A percentile compares a stretch with the other conserved stretches of the same genome.
These are phyloP conservation scores for Steatornis caripensis DNA, from an alignment of 2,113 vertebrate genomes.

Conservation along the genomic window DNA sequence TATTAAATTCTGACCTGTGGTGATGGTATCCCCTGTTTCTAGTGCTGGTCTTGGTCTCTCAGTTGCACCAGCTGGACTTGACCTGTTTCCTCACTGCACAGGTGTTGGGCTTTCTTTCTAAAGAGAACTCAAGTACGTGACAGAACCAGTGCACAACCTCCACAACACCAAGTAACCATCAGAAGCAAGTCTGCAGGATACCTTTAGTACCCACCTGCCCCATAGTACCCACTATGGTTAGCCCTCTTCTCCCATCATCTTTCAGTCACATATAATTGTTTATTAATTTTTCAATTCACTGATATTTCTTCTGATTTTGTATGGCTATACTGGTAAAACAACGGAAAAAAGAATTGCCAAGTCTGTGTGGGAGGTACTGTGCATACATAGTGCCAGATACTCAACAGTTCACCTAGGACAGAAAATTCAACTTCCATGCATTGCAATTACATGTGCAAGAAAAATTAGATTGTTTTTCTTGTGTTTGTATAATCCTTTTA, in stretches of 20 bases:
- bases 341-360: accelerated
- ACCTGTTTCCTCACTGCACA: neutral
- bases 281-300: neutral
- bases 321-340: neutral
- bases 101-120: neutral
- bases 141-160: neutral
- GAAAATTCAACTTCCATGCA: neutral
- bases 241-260: neutral
- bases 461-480: neutral
- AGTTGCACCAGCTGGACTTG: neutral
- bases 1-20: neutral
- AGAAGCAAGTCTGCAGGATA: neutral
- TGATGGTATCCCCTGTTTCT: neutral
- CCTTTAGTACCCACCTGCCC: neutral
- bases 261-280: neutral
- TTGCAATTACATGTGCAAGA: neutral
- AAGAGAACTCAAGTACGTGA: neutral
- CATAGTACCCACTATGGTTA: neutral
- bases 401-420: neutral
- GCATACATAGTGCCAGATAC: neutral
- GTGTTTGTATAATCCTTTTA: neutral
- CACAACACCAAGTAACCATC: neutral
- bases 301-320: neutral
- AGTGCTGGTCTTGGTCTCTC: neutral
- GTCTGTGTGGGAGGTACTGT: neutral